Evolutionary conservation across 1,140 invertebrate genomes (phyloP).

Genomic region (Scaptomyza graminum): DNA sequence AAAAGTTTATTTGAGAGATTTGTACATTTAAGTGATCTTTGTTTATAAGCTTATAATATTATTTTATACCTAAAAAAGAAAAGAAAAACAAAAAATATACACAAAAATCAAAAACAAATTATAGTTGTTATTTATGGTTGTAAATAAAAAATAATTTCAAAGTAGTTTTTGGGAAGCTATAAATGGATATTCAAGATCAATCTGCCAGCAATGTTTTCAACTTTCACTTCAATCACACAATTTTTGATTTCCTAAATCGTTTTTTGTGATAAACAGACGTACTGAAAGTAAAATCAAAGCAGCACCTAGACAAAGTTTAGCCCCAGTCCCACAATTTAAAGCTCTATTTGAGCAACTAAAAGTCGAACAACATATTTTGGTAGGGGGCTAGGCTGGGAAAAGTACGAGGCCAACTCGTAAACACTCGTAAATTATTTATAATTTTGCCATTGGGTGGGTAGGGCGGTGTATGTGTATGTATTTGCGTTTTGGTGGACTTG

Average conservation of each 20-base stretch:
- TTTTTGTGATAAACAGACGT: not conserved
- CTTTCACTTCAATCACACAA: not conserved
- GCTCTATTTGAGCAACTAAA: slow-evolving; percentile 47
- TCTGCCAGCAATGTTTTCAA: not conserved
- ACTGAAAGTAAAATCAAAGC: slow-evolving; percentile 31
- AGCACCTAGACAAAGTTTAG: slow-evolving; percentile 18
- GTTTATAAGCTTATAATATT: slow-evolving; percentile 84
- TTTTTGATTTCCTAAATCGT: slow-evolving; percentile 1
- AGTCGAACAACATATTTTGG: slow-evolving; percentile 47
- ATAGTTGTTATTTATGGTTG: slow-evolving; percentile 15
- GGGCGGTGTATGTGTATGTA: slow-evolving; percentile 8
- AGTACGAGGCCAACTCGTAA: slow-evolving; percentile 46
- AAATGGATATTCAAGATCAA: not conserved
- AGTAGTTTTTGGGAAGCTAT: no score
- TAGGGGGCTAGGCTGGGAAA: slow-evolving; percentile 20
- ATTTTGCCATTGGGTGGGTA: slow-evolving; percentile 34
- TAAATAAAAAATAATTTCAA: not conserved
- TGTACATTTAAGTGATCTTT: slow-evolving; percentile 84
- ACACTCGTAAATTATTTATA: slow-evolving; percentile 69
- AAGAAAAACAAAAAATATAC: slow-evolving; percentile 67
- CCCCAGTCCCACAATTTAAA: slow-evolving; percentile 25
- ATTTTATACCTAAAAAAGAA: slow-evolving; percentile 82
- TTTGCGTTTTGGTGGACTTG: not conserved
- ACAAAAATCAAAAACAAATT: slow-evolving; percentile 39
- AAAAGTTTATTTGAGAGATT: slow-evolving; percentile 81